These are phyloP conservation scores for Micronycteris hirsuta DNA, from an alignment of 2,113 vertebrate genomes.

Conservation along the genomic window DNA sequence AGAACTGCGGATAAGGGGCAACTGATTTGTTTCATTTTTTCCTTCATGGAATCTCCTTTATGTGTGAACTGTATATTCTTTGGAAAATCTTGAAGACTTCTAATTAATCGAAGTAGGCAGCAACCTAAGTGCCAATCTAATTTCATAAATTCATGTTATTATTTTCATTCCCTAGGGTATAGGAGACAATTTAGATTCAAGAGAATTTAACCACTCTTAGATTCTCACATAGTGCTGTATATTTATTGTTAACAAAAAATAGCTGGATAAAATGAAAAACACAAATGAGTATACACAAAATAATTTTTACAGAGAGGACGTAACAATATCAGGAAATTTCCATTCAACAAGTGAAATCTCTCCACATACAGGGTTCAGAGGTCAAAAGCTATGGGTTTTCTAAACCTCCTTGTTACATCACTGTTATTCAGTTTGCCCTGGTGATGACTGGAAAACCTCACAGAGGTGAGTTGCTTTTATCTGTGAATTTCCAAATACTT, in stretches of 20 bases:
- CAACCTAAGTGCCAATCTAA: constrained; percentile 43
- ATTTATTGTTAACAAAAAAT: neutral
- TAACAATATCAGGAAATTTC: neutral
- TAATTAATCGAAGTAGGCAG: constrained; percentile 51
- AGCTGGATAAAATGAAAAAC: neutral
- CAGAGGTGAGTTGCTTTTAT: neutral
- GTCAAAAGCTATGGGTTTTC: neutral
- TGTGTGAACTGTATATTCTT: neutral
- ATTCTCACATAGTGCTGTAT: neutral
- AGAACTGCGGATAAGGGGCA: neutral
- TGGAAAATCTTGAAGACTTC: neutral
- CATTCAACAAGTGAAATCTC: neutral
- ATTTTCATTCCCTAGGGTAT: constrained; percentile 24
- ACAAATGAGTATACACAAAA: neutral
- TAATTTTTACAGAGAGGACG: neutral
- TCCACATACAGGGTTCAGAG: neutral
- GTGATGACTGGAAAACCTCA: neutral
- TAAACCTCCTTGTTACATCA: neutral
- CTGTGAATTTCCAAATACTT: neutral
- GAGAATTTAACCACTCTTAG: neutral
- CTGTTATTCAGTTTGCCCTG: neutral
- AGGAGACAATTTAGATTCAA: constrained; percentile 37
- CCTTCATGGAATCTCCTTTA: neutral
- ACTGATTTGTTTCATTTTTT: neutral
- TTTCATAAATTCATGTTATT: constrained; percentile 47